Base-by-base conservation (phyloP, 2,888 invertebrate species). In the Dione vanillae region DNA sequence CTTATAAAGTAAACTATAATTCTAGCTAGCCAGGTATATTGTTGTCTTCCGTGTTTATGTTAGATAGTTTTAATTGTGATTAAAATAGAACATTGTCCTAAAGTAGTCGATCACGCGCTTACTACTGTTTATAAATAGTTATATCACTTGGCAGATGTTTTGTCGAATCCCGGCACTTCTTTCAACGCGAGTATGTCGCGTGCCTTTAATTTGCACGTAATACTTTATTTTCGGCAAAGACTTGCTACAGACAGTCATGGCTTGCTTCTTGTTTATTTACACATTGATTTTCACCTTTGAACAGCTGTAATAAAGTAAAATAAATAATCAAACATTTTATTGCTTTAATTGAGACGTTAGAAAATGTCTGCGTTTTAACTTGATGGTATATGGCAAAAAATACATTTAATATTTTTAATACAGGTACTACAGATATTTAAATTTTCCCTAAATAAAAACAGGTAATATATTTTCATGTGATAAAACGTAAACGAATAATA, bases 111-210 rank as follows among this genome's bases (percentile, higher is more conserved):
- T 90, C 91, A 92, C 91, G 90, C 89, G 92, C 88, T 87, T 88
- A 88, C 84, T 87, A 85, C 81, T 78, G 80, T 79, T 78, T 89
- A 91, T 85, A 86, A 85, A 87, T 92, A 92, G 82, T 78, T 85
- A 88, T 86, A 89, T 92, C 88, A 86, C 85, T 92, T 92, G 92
- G 92, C 92, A 92, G 85, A 86, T 83, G 87, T 86, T 81, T 84
- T 84, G 82, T 79, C 77, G 79, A 82, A 80, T 79, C 78, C 69
- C 67, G 77, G 79, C 77, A 77, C 81, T 83, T 81, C 79, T 70
- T 76, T 71, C 79, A 74, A 73, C 75, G 82, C 80, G 81, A 83
- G 80, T 85, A 86, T 86, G 88, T 88, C 87, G 85, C 86, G 80
- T 83, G 84, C 78, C 68, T 75, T 80, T 80, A 77, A 78, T 76